These are phyloP conservation scores for Empidonax alnorum DNA, from an alignment of 2,113 vertebrate genomes.

Conservation along the genomic window DNA sequence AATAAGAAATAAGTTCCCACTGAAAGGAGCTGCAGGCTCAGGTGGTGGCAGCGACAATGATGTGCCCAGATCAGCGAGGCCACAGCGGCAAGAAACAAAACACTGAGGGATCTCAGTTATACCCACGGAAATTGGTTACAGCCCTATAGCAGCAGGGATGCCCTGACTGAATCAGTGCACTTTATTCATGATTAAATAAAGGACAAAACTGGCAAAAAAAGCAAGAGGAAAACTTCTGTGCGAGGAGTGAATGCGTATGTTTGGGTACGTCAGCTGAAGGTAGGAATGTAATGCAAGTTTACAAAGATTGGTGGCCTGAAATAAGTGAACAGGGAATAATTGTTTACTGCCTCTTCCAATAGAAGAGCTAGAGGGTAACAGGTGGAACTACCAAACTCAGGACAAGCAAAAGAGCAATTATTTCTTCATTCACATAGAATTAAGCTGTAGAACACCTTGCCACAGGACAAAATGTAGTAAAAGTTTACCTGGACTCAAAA, in stretches of 20 bases:
- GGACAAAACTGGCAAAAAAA: background rate
- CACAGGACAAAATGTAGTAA: background rate
- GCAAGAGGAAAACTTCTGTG: background rate
- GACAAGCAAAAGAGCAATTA: background rate
- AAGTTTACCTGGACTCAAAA: background rate
- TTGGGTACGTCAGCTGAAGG: background rate
- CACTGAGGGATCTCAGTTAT: background rate
- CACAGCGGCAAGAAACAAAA: background rate
- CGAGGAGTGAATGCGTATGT: rapidly evolving
- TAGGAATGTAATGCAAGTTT: background rate
- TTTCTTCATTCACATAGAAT: background rate
- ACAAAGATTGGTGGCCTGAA: background rate
- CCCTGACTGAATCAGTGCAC: background rate
- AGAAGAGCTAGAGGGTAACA: background rate
- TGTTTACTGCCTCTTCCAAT: background rate
- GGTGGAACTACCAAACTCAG: background rate
- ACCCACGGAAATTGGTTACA: rapidly evolving
- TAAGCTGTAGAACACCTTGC: background rate
- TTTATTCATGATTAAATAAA: background rate
- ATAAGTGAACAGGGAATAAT: background rate
- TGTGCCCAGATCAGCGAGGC: background rate
- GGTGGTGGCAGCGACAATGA: background rate
- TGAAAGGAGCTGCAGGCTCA: background rate
- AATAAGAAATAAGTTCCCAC: background rate
- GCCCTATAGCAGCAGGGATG: background rate